phyloP scores from a whole-genome alignment of 2,888 invertebrate genomes.

The Meiosimyza decipiens region DNA sequence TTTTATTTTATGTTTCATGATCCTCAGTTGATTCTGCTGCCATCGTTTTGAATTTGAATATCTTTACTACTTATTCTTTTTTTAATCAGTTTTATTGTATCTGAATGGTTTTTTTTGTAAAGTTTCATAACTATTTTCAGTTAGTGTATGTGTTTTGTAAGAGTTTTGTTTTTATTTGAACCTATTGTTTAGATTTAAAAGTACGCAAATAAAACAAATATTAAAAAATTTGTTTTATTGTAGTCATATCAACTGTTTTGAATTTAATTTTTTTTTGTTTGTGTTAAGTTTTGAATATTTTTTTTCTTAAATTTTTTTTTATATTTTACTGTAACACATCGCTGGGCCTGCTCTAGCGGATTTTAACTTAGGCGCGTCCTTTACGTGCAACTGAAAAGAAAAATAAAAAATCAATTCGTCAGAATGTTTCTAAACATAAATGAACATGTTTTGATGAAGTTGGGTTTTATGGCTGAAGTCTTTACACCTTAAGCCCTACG shows the following conservation, averaged over 20 bases:
- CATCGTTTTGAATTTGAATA: conserved; percentile 50
- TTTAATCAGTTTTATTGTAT: conserved; percentile 40
- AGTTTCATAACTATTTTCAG: conserved; percentile 41
- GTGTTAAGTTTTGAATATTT: conserved; percentile 18
- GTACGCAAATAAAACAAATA: background rate
- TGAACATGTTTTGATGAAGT: background rate
- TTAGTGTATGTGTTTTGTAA: conserved; percentile 31
- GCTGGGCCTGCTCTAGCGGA: conserved; percentile 48
- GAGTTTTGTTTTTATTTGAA: conserved; percentile 27
- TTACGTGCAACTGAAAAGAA: conserved; percentile 62
- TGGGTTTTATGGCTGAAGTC: background rate
- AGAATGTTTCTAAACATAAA: too few relatives aligned
- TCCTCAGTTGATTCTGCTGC: conserved; percentile 44
- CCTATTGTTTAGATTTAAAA: conserved; percentile 5
- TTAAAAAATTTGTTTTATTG: conserved; percentile 2
- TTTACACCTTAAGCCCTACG: too few relatives aligned
- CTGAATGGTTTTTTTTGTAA: conserved; percentile 35
- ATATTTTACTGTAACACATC: conserved; percentile 52
- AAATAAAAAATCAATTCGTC: conserved; percentile 22
- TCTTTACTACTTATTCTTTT: conserved; percentile 43
- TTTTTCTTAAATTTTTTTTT: conserved; percentile 23
- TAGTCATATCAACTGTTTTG: conserved; percentile 2
- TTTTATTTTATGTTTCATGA: conserved; percentile 43
- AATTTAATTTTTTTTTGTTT: conserved; percentile 10
- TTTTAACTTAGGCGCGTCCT: conserved; percentile 63